A percentile compares a stretch with the other conserved stretches of the same genome.
Evolutionary conservation across 2,888 invertebrate genomes (phyloP).

Genomic region (Entomobrya multifasciata): DNA sequence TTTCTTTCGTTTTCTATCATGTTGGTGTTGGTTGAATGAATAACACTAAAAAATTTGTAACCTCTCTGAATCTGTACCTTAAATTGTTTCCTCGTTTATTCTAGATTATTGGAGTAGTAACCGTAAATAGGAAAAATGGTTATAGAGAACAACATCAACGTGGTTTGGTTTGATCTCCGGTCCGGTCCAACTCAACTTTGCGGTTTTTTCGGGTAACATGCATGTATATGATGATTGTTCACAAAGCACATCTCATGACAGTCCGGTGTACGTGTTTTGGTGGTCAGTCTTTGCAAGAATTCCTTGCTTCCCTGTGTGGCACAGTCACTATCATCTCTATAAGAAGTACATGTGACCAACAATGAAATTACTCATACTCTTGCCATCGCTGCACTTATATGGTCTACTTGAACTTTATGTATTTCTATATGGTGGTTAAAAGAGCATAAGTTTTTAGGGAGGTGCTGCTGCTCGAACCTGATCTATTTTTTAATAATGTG

Average conservation of each 20-base stretch:
- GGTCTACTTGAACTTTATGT: slow-evolving; percentile 6
- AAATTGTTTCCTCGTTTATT: too few species aligned
- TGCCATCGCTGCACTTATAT: neutral
- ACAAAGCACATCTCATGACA: too few species aligned
- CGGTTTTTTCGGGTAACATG: neutral
- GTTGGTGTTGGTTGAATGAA: neutral
- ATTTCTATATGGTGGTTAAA: neutral
- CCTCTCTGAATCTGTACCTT: slow-evolving; percentile 7
- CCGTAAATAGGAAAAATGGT: too few species aligned
- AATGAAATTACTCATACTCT: slow-evolving; percentile 2
- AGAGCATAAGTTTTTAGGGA: neutral
- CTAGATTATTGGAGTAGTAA: neutral
- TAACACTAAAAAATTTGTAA: neutral
- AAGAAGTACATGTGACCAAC: neutral
- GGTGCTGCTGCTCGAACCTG: slow-evolving; percentile 16
- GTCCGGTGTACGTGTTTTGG: neutral
- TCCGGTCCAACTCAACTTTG: neutral
- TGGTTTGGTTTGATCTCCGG: slow-evolving; percentile 1
- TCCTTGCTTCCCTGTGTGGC: neutral
- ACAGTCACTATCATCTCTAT: neutral
- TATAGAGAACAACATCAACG: slow-evolving; percentile 5
- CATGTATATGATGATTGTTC: neutral
- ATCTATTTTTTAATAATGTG: slow-evolving; percentile 56
- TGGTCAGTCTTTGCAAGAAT: slow-evolving; percentile 23
- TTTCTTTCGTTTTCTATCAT: neutral